phyloP scores from a whole-genome alignment of 2,888 invertebrate species.

The Cordylochernes scorpioides region DNA sequence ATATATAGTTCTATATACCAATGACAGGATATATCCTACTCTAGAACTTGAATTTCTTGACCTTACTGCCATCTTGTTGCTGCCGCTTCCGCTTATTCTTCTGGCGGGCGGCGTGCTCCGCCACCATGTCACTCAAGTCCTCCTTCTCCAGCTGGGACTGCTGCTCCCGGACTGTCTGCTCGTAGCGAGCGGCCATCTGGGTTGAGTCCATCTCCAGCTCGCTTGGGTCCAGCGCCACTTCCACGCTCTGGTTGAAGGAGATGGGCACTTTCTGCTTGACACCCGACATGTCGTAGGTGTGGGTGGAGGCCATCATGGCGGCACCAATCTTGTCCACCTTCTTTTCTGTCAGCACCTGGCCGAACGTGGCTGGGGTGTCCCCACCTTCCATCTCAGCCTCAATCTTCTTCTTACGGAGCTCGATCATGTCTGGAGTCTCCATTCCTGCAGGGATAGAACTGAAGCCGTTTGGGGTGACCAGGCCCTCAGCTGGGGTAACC shows the following conservation, averaged over 20 bases:
- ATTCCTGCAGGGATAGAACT: conserved; percentile 70
- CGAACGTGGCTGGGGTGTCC: conserved; percentile 80
- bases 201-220: conserved; percentile 86
- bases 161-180: conserved; percentile 78
- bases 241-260: no score
- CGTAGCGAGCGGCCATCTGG: conserved; percentile 81
- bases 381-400: conserved; percentile 83
- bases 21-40: no score
- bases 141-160: conserved; percentile 65
- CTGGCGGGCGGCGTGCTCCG: conserved; percentile 86
- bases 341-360: conserved; percentile 81
- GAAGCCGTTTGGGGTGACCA: conserved; percentile 80
- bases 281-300: conserved; percentile 76
- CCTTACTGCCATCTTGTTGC: no score
- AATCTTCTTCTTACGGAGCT: conserved; percentile 81
- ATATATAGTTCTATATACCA: no score
- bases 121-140: conserved; percentile 92
- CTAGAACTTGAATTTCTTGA: no score
- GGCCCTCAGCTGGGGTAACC: conserved; percentile 58
- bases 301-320: conserved; percentile 77
- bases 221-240: conserved; percentile 84
- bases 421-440: conserved; percentile 96
- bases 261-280: no score
- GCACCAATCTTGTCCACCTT: conserved; percentile 61
- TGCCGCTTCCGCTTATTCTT: no score